Evolutionary conservation across 2,797 vertebrate species (phyloP).

Genomic region (Numenius phaeopus): DNA sequence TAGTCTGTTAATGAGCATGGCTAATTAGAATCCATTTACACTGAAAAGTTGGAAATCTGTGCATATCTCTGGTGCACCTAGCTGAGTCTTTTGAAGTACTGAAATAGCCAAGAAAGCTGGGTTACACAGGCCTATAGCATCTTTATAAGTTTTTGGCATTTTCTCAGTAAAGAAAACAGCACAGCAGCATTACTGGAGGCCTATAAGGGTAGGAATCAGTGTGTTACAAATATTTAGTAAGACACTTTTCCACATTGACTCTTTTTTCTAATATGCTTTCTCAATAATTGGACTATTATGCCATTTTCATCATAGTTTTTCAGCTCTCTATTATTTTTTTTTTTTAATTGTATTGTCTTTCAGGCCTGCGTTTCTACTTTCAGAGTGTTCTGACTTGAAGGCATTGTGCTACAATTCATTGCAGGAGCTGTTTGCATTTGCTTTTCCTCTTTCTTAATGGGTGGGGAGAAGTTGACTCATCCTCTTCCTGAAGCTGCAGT

Average conservation of each 20-base stretch:
- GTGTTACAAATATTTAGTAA: neutral
- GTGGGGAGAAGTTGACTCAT: neutral
- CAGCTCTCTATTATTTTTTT: neutral
- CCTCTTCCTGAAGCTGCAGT: neutral
- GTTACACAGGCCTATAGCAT: neutral
- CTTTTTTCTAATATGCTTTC: neutral
- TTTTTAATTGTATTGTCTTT: neutral
- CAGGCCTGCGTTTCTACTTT: neutral
- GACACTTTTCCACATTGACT: rapidly evolving
- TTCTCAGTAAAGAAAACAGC: neutral
- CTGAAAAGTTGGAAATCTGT: neutral
- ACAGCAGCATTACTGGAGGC: neutral
- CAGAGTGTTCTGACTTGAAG: neutral
- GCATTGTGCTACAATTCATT: neutral
- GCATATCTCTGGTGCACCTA: neutral
- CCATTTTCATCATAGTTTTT: neutral
- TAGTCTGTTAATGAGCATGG: neutral
- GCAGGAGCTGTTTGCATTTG: neutral
- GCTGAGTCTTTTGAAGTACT: neutral
- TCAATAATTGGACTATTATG: neutral
- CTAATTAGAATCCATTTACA: neutral
- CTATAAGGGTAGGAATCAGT: neutral
- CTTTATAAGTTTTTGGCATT: neutral
- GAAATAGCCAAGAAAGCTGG: neutral
- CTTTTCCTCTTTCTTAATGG: neutral